phyloP scores from a whole-genome alignment of 37 sponge, comb jelly and placozoan genomes.

The Oopsacas minuta region DNA sequence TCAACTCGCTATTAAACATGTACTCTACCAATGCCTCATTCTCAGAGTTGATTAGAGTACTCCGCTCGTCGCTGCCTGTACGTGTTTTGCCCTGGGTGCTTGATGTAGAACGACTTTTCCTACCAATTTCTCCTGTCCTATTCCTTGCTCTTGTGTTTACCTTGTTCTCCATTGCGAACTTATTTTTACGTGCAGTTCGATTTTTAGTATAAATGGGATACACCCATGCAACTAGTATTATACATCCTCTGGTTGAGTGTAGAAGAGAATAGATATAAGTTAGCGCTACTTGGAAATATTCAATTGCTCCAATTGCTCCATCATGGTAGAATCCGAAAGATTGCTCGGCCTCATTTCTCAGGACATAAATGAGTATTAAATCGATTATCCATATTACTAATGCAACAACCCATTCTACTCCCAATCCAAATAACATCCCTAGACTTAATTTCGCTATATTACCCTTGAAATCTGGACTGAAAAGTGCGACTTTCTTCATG shows the following conservation, averaged over 20 bases:
- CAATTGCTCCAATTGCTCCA: neutral
- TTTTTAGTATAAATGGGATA: neutral
- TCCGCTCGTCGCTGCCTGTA: neutral
- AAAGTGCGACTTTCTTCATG: neutral
- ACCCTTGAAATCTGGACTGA: neutral
- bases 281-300: constrained; percentile 20
- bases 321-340: neutral
- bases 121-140: neutral
- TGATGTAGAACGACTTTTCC: neutral
- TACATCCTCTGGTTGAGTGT: constrained; percentile 46
- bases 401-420: neutral
- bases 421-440: neutral
- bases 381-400: neutral
- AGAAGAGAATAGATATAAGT: constrained; percentile 44
- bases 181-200: neutral
- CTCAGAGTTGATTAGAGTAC: neutral
- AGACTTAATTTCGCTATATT: neutral
- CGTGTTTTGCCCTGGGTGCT: neutral
- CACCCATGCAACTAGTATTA: constrained; percentile 59
- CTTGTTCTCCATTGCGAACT: neutral
- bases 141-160: neutral
- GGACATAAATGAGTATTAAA: neutral
- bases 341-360: neutral
- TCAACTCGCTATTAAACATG: constrained; percentile 1
- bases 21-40: neutral